Percentiles rank a stretch among this genome's conserved stretches.
Conservation (phyloP, 2,797 vertebrate genomes). For the Pseudomugil gertrudae region DNA sequence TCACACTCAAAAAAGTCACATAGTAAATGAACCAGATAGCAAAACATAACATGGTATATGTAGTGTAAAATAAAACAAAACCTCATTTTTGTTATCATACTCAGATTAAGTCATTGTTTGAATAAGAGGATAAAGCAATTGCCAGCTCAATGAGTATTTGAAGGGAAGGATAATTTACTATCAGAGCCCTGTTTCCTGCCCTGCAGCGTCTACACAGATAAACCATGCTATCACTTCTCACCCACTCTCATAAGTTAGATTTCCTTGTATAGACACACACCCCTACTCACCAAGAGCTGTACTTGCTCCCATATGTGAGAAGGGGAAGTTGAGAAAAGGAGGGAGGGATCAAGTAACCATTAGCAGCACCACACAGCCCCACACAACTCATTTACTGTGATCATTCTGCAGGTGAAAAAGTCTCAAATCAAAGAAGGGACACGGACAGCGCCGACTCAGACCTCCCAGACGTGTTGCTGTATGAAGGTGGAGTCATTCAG, state of each 20-base stretch:
- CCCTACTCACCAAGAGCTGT: conserved; percentile 26
- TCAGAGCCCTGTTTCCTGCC: conserved; percentile 42
- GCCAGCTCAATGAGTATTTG: conserved; percentile 26
- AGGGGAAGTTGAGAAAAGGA: conserved; percentile 65
- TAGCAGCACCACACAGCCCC: conserved; percentile 50
- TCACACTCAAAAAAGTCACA: conserved; percentile 1
- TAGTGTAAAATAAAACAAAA: conserved; percentile 4
- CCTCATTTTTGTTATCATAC: background rate
- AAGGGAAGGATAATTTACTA: conserved; percentile 13
- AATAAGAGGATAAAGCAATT: conserved; percentile 43
- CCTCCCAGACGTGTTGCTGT: conserved; percentile 51
- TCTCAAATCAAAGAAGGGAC: conserved; percentile 58
- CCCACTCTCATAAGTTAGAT: conserved; percentile 51
- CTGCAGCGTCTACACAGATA: conserved; percentile 56
- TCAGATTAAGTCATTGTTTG: conserved; percentile 6
- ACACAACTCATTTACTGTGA: conserved; percentile 69
- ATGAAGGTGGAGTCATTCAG: conserved; percentile 70
- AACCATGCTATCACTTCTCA: conserved; percentile 57
- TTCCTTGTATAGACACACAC: conserved; percentile 50
- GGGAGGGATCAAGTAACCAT: conserved; percentile 72
- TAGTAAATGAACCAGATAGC: background rate
- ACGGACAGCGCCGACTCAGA: conserved; percentile 37
- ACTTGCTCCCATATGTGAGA: conserved; percentile 76
- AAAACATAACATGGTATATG: background rate
- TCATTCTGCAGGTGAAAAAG: conserved; percentile 71